Evolutionary conservation across 2,888 invertebrate genomes (phyloP).

Genomic region (Dolomedes plantarius): DNA sequence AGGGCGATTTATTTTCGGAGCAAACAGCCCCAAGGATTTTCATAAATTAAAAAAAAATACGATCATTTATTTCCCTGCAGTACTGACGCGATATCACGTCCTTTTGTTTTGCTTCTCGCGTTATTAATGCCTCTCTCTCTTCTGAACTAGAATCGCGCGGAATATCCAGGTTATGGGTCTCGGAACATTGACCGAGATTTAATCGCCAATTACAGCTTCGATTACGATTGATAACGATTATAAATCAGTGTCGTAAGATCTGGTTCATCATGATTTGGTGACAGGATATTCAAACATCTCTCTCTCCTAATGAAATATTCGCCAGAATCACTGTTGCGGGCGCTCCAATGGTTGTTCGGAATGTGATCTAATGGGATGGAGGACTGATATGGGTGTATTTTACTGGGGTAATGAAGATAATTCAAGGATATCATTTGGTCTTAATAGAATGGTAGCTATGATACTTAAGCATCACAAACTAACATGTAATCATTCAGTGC

Average conservation of each 20-base stretch:
- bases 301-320: not conserved
- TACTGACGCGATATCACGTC: not conserved
- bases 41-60: too few relatives aligned
- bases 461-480: too few relatives aligned
- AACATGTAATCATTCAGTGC: too few relatives aligned
- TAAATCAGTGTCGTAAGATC: not conserved
- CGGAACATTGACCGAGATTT: conserved; percentile 8
- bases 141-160: not conserved
- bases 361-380: too few relatives aligned
- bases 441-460: too few relatives aligned
- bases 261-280: not conserved
- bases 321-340: too few relatives aligned
- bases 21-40: too few relatives aligned
- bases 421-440: too few relatives aligned
- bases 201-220: conserved; percentile 1
- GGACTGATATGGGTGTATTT: too few relatives aligned
- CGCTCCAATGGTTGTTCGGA: too few relatives aligned
- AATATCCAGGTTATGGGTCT: conserved; percentile 8
- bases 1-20: too few relatives aligned
- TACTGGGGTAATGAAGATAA: too few relatives aligned
- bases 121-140: not conserved
- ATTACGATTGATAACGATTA: not conserved
- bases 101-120: not conserved
- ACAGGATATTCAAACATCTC: not conserved
- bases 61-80: not conserved